These are phyloP conservation scores for Rhincodon typus DNA, from an alignment of 2,797 vertebrate genomes.

Conservation along the genomic window DNA sequence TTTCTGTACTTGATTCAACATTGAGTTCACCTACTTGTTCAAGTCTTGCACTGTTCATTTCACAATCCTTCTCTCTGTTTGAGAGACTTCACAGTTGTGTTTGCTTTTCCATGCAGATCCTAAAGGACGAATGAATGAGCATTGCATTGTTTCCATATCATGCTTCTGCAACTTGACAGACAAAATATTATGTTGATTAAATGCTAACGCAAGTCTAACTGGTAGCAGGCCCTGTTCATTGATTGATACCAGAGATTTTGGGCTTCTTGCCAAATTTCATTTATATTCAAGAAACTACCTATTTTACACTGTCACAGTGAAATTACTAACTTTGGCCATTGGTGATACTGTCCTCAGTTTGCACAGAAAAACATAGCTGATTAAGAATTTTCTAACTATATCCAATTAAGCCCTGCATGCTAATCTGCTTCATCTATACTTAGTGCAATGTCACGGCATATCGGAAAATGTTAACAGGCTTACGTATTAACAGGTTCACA, in stretches of 20 bases:
- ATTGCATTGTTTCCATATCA: too few relatives aligned
- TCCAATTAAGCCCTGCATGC: not conserved
- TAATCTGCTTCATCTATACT: not conserved
- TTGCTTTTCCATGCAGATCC: too few relatives aligned
- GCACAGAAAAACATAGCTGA: not conserved
- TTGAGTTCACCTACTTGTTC: too few relatives aligned
- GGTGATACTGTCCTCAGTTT: not conserved
- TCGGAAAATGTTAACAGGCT: not conserved
- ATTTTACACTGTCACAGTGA: not conserved
- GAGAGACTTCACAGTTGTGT: too few relatives aligned
- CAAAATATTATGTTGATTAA: too few relatives aligned
- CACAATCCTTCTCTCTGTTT: too few relatives aligned
- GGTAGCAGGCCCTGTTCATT: too few relatives aligned
- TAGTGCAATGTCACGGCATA: not conserved
- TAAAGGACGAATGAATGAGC: too few relatives aligned
- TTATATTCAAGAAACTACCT: not conserved
- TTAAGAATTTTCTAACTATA: not conserved
- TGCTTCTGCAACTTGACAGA: too few relatives aligned
- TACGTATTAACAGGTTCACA: not conserved
- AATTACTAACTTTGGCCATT: not conserved
- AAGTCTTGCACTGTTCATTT: too few relatives aligned
- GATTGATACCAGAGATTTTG: too few relatives aligned
- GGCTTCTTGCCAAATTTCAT: not conserved
- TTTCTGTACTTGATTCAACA: not conserved
- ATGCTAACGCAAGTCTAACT: too few relatives aligned